phyloP scores from a whole-genome alignment of 1,140 invertebrate species.

The Platyscapa corneri region DNA sequence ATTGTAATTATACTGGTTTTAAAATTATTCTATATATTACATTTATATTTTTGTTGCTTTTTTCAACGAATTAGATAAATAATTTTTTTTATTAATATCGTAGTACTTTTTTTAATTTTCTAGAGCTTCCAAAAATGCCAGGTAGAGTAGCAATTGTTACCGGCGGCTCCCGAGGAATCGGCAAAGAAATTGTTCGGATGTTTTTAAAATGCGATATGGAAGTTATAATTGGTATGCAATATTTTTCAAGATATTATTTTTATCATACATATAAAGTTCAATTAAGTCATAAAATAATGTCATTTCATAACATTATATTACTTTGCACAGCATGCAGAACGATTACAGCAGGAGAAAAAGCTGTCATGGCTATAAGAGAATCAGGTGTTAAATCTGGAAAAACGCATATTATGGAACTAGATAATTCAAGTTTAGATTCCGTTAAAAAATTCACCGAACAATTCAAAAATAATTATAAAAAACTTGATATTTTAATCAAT shows the following conservation, averaged over 20 bases:
- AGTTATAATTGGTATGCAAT: slow-evolving; percentile 86
- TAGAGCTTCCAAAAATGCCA: slow-evolving; percentile 76
- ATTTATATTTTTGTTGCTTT: neutral
- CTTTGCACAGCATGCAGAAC: slow-evolving; percentile 79
- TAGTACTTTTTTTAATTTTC: slow-evolving; percentile 55
- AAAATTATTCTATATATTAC: no score
- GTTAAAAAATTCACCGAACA: slow-evolving; percentile 83
- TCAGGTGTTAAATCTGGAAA: slow-evolving; percentile 73
- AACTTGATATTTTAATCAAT: slow-evolving; percentile 86
- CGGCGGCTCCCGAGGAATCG: slow-evolving; percentile 91
- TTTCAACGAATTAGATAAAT: neutral
- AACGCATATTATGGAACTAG: slow-evolving; percentile 75
- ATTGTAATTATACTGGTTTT: no score
- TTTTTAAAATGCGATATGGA: slow-evolving; percentile 86
- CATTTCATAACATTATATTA: neutral
- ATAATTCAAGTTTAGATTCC: slow-evolving; percentile 82
- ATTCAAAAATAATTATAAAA: slow-evolving; percentile 78
- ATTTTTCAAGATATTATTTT: neutral
- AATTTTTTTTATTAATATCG: neutral
- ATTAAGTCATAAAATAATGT: no score
- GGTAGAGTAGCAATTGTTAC: slow-evolving; percentile 89
- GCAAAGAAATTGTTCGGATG: slow-evolving; percentile 85
- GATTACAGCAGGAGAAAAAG: slow-evolving; percentile 76
- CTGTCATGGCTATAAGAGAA: slow-evolving; percentile 75
- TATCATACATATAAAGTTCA: neutral